These are phyloP conservation scores for Rana temporaria DNA, from an alignment of 2,113 vertebrate genomes.

Conservation along the genomic window DNA sequence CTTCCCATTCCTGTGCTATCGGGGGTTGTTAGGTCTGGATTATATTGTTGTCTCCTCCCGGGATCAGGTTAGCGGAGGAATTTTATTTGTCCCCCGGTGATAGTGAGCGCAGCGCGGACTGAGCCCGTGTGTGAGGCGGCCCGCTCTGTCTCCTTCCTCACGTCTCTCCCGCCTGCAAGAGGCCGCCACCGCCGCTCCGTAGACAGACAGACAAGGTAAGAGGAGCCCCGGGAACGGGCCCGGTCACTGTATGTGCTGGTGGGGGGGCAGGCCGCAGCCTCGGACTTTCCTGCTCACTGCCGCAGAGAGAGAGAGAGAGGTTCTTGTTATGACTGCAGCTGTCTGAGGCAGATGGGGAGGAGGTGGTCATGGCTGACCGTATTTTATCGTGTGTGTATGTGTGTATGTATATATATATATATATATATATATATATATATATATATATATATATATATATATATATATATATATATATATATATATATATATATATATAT, in stretches of 20 bases:
- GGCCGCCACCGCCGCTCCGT: neutral
- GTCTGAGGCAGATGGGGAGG: neutral
- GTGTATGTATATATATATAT: no score
- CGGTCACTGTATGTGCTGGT: neutral
- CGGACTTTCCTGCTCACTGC: neutral
- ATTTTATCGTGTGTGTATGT: no score
- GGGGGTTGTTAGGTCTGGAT: constrained; percentile 1
- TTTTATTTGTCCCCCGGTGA: neutral
- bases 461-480: no score
- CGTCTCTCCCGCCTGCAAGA: neutral
- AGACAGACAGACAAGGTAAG: constrained; percentile 28
- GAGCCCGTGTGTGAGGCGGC: neutral
- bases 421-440: no score
- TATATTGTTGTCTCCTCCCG: neutral
- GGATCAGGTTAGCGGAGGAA: neutral
- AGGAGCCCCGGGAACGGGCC: constrained; percentile 1
- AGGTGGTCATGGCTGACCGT: neutral
- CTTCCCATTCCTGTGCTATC: constrained; percentile 41
- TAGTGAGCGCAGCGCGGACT: neutral
- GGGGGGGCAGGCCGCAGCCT: constrained; percentile 6
- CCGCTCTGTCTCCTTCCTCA: no score
- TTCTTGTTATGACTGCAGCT: neutral
- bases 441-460: no score
- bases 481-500: no score
- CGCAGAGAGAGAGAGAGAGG: neutral